These are phyloP conservation scores for Hippocampus kuda DNA, from an alignment of 2,797 vertebrate species.

Conservation along the genomic window DNA sequence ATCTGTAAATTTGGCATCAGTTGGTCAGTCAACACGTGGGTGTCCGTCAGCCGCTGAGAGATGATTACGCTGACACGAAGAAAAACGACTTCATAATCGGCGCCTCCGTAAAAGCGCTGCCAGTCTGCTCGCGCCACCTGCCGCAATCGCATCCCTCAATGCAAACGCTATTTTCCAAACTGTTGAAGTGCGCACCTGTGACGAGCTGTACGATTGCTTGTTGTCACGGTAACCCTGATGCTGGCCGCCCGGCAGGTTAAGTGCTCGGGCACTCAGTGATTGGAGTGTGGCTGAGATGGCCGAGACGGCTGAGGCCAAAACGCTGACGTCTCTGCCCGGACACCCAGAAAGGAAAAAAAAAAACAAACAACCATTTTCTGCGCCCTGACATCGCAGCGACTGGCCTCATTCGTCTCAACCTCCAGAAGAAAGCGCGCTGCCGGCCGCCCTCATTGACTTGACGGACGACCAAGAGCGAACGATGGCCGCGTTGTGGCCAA, in stretches of 20 bases:
- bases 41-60: too few species aligned
- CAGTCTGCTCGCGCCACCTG: too few species aligned
- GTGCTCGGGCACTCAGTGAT: constrained; percentile 15
- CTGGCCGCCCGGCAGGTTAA: constrained; percentile 35
- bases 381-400: background rate
- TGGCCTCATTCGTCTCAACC: background rate
- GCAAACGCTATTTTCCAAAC: constrained; percentile 15
- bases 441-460: background rate
- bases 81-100: too few species aligned
- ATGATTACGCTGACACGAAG: too few species aligned
- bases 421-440: background rate
- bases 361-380: too few species aligned
- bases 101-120: too few species aligned
- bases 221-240: constrained; percentile 39
- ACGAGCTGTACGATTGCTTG: constrained; percentile 29
- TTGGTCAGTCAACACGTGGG: too few species aligned
- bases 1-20: too few species aligned
- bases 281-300: background rate
- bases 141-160: too few species aligned
- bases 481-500: background rate
- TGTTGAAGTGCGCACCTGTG: constrained; percentile 16
- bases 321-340: background rate
- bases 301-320: background rate
- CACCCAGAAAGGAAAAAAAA: background rate
- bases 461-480: background rate